Percentiles rank a stretch among this genome's conserved stretches.
phyloP scores from a whole-genome alignment of 2,797 vertebrate species.

The Eidolon dupreanum region DNA sequence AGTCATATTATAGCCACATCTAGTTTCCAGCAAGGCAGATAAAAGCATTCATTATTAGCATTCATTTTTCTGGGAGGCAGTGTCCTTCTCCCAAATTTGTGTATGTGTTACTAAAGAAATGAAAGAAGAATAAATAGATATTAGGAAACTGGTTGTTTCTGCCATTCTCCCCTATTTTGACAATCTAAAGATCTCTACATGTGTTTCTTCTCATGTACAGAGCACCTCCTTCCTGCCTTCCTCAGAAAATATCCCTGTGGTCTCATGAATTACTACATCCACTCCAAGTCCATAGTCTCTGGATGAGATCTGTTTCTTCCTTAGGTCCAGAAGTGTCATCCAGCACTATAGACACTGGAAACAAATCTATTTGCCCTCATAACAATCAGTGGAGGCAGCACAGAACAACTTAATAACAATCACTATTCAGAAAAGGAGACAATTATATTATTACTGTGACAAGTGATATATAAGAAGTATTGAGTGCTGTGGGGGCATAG shows the following conservation, averaged over 20 bases:
- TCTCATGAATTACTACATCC: not conserved
- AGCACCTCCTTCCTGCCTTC: not conserved
- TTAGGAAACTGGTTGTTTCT: not conserved
- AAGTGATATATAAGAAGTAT: not conserved
- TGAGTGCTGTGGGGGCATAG: not conserved
- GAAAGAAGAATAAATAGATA: not conserved
- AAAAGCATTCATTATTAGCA: not conserved
- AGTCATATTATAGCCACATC: not conserved
- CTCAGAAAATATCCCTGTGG: not conserved
- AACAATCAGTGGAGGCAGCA: not conserved
- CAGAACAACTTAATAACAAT: not conserved
- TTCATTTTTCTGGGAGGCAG: not conserved
- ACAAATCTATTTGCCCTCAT: not conserved
- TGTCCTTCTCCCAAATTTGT: not conserved
- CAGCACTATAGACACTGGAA: not conserved
- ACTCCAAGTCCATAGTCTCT: not conserved
- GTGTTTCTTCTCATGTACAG: not conserved
- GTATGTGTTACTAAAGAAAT: not conserved
- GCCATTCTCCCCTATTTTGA: not conserved
- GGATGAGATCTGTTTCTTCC: not conserved
- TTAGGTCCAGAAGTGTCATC: not conserved
- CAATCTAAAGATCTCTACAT: not conserved
- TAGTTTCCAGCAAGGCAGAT: not conserved
- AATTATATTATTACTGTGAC: not conserved
- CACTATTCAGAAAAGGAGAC: not conserved